Evolutionary conservation across 2,113 vertebrate genomes (phyloP).

Genomic region (human (Homo sapiens)): GRCh38 chr3:44036501-44037000

Average conservation of each 20-base stretch:
- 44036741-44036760: neutral
- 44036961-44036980: neutral
- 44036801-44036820: neutral
- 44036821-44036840: neutral
- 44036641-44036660: neutral
- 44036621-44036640: neutral
- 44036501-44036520: neutral
- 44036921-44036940: neutral
- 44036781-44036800: neutral
- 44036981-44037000: neutral
- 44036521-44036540: neutral
- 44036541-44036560: neutral
- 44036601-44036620: neutral
- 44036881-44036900: neutral
- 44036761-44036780: neutral
- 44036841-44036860: neutral
- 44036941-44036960: neutral
- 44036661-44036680: neutral
- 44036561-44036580: neutral
- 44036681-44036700: neutral
- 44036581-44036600: rapidly evolving
- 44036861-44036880: neutral
- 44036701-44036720: neutral
- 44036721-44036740: rapidly evolving
- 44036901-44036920: too few relatives aligned